Evolutionary conservation across 2,113 vertebrate species (phyloP).

Genomic region (Leucopsar rothschildi): DNA sequence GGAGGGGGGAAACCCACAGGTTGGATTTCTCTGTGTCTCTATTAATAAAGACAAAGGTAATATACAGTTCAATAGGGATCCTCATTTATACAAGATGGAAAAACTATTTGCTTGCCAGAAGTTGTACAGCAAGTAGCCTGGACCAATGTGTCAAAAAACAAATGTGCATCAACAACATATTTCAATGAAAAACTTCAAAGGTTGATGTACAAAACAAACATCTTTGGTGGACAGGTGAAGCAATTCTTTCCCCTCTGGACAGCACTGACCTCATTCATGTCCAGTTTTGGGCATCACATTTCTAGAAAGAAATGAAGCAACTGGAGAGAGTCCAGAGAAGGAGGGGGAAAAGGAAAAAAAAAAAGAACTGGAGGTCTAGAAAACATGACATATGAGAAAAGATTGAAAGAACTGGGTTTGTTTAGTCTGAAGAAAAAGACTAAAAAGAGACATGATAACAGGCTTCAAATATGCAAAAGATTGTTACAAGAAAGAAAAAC

Average conservation of each 20-base stretch:
- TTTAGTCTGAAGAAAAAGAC: conserved; percentile 54
- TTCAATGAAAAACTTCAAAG: background rate
- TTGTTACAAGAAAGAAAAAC: conserved; percentile 16
- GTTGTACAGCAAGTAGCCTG: background rate
- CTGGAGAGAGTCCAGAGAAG: background rate
- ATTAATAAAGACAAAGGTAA: background rate
- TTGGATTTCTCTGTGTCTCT: background rate
- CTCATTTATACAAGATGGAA: background rate
- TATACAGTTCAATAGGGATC: background rate
- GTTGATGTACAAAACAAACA: background rate
- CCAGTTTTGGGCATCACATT: background rate
- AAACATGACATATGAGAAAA: conserved; percentile 10
- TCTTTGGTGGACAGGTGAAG: background rate
- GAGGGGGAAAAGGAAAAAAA: background rate
- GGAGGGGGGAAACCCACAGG: background rate
- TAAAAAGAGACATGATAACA: conserved; percentile 45
- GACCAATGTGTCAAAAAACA: background rate
- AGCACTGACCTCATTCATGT: background rate
- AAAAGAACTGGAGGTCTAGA: background rate
- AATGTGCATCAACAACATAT: background rate
- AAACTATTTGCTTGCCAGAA: background rate
- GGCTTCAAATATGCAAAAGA: conserved; percentile 48
- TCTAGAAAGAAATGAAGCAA: conserved; percentile 26
- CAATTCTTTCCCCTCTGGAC: background rate
- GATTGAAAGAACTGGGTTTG: conserved; percentile 56